Evolutionary conservation across 2,797 vertebrate species (phyloP).

Genomic region (Catostomus latipinnis): DNA sequence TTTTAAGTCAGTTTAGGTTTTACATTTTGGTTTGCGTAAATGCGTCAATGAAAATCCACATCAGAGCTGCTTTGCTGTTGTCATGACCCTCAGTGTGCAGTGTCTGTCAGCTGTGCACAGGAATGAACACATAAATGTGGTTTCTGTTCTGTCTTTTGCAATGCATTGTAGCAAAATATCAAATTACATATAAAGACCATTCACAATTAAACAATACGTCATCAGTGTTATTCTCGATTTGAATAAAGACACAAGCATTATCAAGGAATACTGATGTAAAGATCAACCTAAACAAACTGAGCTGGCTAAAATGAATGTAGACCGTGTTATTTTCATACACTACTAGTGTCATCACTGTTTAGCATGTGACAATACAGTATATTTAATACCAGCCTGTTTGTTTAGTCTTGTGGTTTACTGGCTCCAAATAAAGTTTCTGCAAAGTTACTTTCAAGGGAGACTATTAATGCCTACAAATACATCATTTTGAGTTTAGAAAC

Average conservation of each 20-base stretch:
- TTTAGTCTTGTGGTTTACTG: slow-evolving; percentile 42
- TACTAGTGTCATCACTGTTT: slow-evolving; percentile 17
- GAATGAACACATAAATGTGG: background rate
- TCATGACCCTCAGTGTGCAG: too few species aligned
- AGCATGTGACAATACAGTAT: slow-evolving; percentile 27
- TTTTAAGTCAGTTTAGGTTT: background rate
- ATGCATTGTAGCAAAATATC: background rate
- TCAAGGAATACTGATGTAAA: too few species aligned
- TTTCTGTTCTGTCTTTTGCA: too few species aligned
- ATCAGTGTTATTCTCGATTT: background rate
- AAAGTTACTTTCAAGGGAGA: slow-evolving; percentile 20
- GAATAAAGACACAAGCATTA: background rate
- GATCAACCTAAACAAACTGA: too few species aligned
- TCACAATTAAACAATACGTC: background rate
- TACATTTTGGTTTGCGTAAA: background rate
- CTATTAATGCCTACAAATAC: slow-evolving; percentile 36
- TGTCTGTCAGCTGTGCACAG: background rate
- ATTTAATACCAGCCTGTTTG: slow-evolving; percentile 42
- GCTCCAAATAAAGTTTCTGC: slow-evolving; percentile 26
- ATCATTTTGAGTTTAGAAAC: slow-evolving; percentile 29
- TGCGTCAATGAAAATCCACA: background rate
- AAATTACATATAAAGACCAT: background rate
- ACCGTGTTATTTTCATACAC: slow-evolving; percentile 19
- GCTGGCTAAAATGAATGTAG: too few species aligned
- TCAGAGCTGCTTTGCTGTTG: too few species aligned